phyloP scores from a whole-genome alignment of 2,113 vertebrate genomes.

The Boleophthalmus pectinirostris region DNA sequence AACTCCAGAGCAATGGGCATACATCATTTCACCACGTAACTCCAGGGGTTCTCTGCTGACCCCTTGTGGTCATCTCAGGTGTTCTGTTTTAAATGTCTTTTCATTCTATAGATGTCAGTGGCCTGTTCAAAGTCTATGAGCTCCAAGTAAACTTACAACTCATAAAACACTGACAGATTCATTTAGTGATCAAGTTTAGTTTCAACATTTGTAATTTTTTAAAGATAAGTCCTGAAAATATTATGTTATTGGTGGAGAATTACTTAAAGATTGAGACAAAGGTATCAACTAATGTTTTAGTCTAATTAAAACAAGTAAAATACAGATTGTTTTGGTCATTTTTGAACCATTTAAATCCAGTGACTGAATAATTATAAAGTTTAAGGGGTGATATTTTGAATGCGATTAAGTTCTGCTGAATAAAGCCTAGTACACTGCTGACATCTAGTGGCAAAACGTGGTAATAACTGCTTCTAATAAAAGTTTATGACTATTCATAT shows the following conservation, averaged over 20 bases:
- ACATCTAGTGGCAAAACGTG: conserved; percentile 33
- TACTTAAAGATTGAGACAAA: too few species aligned
- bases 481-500: too few species aligned
- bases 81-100: conserved; percentile 42
- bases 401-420: not conserved
- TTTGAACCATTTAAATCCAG: not conserved
- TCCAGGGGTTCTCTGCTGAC: conserved; percentile 58
- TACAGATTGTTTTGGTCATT: not conserved
- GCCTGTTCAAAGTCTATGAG: conserved; percentile 26
- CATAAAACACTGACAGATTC: not conserved
- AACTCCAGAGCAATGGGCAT: too few species aligned
- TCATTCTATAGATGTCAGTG: conserved; percentile 39
- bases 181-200: not conserved
- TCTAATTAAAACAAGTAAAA: too few species aligned
- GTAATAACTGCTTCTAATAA: not conserved
- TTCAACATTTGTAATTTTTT: too few species aligned
- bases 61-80: conserved; percentile 72
- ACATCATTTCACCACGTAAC: too few species aligned
- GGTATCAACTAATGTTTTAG: too few species aligned
- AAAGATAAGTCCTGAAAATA: too few species aligned
- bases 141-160: conserved; percentile 17
- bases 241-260: too few species aligned
- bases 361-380: not conserved
- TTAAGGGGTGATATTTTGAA: conserved; percentile 14
- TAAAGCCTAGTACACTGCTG: conserved; percentile 27